These are phyloP conservation scores for Erebia epiphron DNA, from an alignment of 2,888 invertebrate species.

Conservation along the genomic window DNA sequence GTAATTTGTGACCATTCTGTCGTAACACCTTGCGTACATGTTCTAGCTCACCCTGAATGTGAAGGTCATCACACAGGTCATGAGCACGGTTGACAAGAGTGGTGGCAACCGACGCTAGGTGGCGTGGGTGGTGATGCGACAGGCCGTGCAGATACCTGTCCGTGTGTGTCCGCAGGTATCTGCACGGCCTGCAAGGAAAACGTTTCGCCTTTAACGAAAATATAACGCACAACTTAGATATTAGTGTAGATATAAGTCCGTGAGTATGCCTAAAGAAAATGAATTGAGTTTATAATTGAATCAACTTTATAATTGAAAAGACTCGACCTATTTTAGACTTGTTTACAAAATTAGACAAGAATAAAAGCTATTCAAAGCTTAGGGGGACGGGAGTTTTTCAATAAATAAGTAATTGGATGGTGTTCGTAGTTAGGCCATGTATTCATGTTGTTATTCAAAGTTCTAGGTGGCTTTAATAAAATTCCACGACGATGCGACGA, in stretches of 20 bases:
- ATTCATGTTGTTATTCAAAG: not conserved
- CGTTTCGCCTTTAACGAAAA: constrained; percentile 19
- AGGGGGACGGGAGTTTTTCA: not conserved
- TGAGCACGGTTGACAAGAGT: too few species aligned
- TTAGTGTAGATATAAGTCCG: not conserved
- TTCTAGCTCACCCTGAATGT: too few species aligned
- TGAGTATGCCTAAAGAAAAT: not conserved
- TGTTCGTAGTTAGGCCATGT: not conserved
- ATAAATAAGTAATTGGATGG: not conserved
- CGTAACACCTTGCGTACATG: too few species aligned
- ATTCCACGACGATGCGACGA: not conserved
- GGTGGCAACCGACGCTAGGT: too few species aligned
- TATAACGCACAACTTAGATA: not conserved
- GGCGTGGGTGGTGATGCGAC: too few species aligned
- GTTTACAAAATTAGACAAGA: not conserved
- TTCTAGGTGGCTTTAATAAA: not conserved
- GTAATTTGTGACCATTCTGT: too few species aligned
- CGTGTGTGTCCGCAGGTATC: too few species aligned
- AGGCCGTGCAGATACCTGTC: too few species aligned
- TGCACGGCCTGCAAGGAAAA: too few species aligned
- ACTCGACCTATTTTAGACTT: not conserved
- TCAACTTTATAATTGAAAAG: constrained; percentile 3
- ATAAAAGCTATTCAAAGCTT: not conserved
- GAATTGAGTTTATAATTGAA: constrained; percentile 4
- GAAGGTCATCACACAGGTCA: too few species aligned